Evolutionary conservation across 2,888 invertebrate species (phyloP).

Genomic region (Urechis unicinctus): DNA sequence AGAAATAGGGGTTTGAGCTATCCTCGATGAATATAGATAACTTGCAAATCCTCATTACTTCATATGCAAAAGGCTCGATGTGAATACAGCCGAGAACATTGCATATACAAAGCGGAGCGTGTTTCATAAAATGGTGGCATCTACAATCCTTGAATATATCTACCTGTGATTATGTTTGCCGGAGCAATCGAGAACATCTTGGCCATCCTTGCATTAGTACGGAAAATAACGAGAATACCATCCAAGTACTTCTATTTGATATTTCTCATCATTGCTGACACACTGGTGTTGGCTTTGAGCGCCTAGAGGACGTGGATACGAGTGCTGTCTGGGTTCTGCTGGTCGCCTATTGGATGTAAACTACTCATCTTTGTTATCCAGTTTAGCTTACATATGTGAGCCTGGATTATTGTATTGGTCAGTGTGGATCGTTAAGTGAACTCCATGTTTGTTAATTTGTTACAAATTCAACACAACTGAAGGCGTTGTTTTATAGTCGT

Average conservation of each 20-base stretch:
- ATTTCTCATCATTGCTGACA: conserved; percentile 38
- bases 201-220: conserved; percentile 32
- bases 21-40: no score
- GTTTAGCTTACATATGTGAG: conserved; percentile 22
- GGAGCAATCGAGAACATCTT: conserved; percentile 37
- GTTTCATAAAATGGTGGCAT: no score
- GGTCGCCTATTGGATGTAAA: conserved; percentile 33
- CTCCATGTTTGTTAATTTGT: no score
- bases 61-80: no score
- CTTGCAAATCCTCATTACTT: no score
- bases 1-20: no score
- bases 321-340: conserved; percentile 31
- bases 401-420: conserved; percentile 17
- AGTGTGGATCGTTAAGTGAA: no score
- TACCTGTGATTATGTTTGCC: conserved; percentile 29
- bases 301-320: conserved; percentile 42
- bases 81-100: no score
- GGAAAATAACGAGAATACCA: conserved; percentile 33
- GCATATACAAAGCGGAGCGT: no score
- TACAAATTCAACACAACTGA: no score
- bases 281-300: conserved; percentile 35
- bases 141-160: no score
- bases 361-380: conserved; percentile 33
- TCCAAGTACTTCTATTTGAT: conserved; percentile 42
- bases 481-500: no score